phyloP scores from a whole-genome alignment of 2,888 invertebrate genomes.

The Heteromurus nitidus region DNA sequence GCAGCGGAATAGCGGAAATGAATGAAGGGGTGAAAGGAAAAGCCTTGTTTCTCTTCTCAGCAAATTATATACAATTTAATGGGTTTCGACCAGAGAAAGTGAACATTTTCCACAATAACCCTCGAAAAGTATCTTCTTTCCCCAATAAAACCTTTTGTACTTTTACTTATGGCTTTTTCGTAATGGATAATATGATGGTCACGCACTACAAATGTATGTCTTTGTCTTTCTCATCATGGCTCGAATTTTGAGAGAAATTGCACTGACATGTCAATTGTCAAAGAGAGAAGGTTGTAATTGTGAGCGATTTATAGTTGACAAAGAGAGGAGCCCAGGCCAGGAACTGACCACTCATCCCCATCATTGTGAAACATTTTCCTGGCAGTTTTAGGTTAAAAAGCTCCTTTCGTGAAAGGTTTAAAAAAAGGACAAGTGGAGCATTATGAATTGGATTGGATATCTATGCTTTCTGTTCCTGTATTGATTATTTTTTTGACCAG shows the following conservation, averaged over 20 bases:
- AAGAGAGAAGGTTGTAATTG: conserved; percentile 32
- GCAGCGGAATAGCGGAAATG: too few species aligned
- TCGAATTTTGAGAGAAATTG: conserved; percentile 14
- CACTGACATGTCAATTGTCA: not conserved
- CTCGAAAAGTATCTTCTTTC: too few species aligned
- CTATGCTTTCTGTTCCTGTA: conserved; percentile 31
- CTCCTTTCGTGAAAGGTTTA: too few species aligned
- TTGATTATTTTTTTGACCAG: conserved; percentile 50
- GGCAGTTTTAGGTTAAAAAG: conserved; percentile 28
- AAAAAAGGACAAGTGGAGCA: conserved; percentile 2
- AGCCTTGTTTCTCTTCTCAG: too few species aligned
- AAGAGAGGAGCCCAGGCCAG: not conserved
- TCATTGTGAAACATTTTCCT: conserved; percentile 21
- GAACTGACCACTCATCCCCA: not conserved
- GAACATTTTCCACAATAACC: too few species aligned
- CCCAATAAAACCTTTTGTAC: too few species aligned
- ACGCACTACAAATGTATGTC: too few species aligned
- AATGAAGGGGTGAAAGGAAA: too few species aligned
- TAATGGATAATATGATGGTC: conserved; percentile 5
- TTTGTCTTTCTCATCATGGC: conserved; percentile 24
- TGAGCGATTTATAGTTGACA: conserved; percentile 41
- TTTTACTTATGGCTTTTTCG: too few species aligned
- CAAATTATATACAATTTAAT: too few species aligned
- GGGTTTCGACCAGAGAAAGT: too few species aligned
- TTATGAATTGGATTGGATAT: not conserved